Evolutionary conservation across 2,888 invertebrate genomes (phyloP).

Genomic region (Hemithea aestivaria): DNA sequence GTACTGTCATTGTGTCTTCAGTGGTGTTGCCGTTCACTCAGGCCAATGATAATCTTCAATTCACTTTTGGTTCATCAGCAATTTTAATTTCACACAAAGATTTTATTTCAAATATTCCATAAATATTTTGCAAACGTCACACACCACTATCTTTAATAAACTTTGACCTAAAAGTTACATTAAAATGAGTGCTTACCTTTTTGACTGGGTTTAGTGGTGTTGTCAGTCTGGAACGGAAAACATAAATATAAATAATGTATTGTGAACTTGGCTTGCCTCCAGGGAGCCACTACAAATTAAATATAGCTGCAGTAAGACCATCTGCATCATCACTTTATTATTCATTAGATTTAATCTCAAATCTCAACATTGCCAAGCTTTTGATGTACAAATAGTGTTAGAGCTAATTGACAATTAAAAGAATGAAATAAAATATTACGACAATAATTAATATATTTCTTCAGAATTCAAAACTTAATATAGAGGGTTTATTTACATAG

Average conservation of each 20-base stretch:
- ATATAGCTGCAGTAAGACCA: conserved; percentile 26
- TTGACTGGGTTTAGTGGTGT: conserved; percentile 68
- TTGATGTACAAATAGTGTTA: conserved; percentile 30
- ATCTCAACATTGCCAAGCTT: conserved; percentile 6
- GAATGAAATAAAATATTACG: conserved; percentile 35
- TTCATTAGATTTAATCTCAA: conserved; percentile 4
- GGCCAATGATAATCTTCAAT: conserved; percentile 13
- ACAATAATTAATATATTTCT: conserved; percentile 29
- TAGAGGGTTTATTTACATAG: conserved; percentile 8
- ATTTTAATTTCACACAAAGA: conserved; percentile 2
- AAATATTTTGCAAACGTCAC: neutral
- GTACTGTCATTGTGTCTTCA: conserved; percentile 28
- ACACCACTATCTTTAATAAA: conserved; percentile 7
- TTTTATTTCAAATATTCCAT: neutral
- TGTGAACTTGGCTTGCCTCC: conserved; percentile 40
- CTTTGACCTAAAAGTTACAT: conserved; percentile 9
- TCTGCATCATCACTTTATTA: conserved; percentile 13
- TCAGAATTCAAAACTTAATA: conserved; percentile 6
- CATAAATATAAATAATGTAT: conserved; percentile 20
- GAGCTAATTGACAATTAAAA: conserved; percentile 40
- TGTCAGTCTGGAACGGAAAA: conserved; percentile 75
- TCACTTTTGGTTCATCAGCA: conserved; percentile 9
- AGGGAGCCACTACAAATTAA: conserved; percentile 29
- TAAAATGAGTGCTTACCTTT: conserved; percentile 69
- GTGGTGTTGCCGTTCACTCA: conserved; percentile 5